Evolutionary conservation across 1,140 invertebrate species (phyloP), one percentile per base, ranked within the genome.

Genomic region (Drosophila jambulina): DNA sequence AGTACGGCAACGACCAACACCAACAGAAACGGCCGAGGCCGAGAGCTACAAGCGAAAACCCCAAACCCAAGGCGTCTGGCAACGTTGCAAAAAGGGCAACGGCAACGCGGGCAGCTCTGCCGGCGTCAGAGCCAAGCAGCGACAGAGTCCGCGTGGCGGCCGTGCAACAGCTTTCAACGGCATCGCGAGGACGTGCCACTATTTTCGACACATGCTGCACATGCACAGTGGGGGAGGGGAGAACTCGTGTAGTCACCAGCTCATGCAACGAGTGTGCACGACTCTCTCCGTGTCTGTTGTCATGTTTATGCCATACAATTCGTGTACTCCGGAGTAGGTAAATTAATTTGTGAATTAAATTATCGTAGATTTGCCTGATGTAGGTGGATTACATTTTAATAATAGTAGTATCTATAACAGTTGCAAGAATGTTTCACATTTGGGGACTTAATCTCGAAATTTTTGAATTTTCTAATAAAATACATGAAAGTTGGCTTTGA

Each of bases 31-130:
- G 38, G 27, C 27, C 63, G 63, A 57, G 34, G 45, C 46, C 63
- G 63, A 57, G 34, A 80, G 65, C 65, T 69, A 32, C 58, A 63
- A 57, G 57, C 49, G 68, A 59, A 82, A 80, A 56, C 58, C 85
- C 62, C 84, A 84, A 69, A 82, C 85, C 78, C 78, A 65, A 71
- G 81, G 72, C 80, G 85, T 88, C 85, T 88, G 85, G 60, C 78
- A 82, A 74, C 81, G 60, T 72, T 71, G 69, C 71, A 69, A 72
- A 81, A 83, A 87, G 80, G 77, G 77, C 84, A 45, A 78, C 42
- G 59, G 49, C 76, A 61, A 48, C 75, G 65, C 58, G 9, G 15
- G 34, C 61, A 38, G 64, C 38, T 27, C 53, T 19, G 65, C 19
- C 25, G 49, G 25, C 48, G 29, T 45, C 62, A 27, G 43, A 42